A percentile compares a stretch with the other conserved stretches of the same genome.
Evolutionary conservation across 2,113 vertebrate species (phyloP).

Genomic region (Plestiodon gilberti): DNA sequence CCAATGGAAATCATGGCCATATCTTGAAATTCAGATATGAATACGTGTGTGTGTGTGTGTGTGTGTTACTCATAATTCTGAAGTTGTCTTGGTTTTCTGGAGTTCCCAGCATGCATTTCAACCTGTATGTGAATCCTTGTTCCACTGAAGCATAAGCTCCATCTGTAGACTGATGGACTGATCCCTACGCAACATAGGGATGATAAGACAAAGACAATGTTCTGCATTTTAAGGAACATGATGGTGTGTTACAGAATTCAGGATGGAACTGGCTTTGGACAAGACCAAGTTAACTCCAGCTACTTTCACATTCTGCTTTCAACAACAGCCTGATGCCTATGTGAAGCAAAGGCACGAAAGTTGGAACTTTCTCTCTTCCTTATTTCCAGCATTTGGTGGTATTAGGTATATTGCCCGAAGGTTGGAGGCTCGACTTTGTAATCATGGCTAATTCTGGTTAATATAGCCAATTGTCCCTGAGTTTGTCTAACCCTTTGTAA

Average conservation of each 20-base stretch:
- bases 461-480: too few relatives aligned
- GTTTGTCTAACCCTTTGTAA: too few relatives aligned
- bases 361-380: not conserved
- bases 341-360: too few relatives aligned
- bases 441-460: not conserved
- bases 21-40: not conserved
- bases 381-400: not conserved
- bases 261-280: too few relatives aligned
- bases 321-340: not conserved
- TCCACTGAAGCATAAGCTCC: not conserved
- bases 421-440: not conserved
- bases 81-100: not conserved
- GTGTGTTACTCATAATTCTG: not conserved
- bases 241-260: too few relatives aligned
- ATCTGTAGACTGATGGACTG: not conserved
- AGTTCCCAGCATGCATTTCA: not conserved
- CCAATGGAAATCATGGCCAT: constrained; percentile 1
- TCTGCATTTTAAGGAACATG: too few relatives aligned
- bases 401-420: not conserved
- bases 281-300: too few relatives aligned
- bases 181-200: not conserved
- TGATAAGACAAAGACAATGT: too few relatives aligned
- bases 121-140: not conserved
- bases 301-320: too few relatives aligned
- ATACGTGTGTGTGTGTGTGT: too few relatives aligned